A percentile compares a stretch with the other conserved stretches of the same genome.
These are phyloP conservation scores for Falco berigora DNA, from an alignment of 2,797 vertebrate genomes.

Conservation along the genomic window DNA sequence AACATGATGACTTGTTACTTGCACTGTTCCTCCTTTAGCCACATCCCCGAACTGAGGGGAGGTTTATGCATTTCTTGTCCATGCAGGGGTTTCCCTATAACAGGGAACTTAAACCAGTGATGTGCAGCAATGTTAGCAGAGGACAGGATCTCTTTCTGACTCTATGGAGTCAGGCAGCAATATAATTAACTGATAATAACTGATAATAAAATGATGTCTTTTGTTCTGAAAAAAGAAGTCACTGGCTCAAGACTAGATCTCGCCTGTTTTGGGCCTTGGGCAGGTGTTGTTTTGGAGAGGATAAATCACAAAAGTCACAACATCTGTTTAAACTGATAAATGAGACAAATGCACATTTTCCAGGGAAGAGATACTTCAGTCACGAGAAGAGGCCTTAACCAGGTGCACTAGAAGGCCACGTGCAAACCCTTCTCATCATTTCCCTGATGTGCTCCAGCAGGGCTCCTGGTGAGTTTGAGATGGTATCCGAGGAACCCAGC, in stretches of 20 bases:
- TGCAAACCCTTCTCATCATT: not conserved
- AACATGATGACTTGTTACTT: not conserved
- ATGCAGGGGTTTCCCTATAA: not conserved
- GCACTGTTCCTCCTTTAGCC: not conserved
- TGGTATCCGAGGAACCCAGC: not conserved
- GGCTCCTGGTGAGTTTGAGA: not conserved
- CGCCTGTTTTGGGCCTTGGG: not conserved
- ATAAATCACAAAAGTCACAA: not conserved
- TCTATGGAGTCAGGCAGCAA: not conserved
- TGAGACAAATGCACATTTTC: not conserved
- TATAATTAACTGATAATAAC: not conserved
- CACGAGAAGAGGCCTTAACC: not conserved
- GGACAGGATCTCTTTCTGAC: not conserved
- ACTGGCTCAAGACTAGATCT: not conserved
- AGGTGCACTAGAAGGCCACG: not conserved
- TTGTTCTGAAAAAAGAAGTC: not conserved
- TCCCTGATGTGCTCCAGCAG: not conserved
- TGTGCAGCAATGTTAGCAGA: not conserved
- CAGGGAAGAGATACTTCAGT: not conserved
- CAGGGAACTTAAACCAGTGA: not conserved
- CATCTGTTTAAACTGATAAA: not conserved
- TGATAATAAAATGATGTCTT: not conserved
- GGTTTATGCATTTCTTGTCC: not conserved
- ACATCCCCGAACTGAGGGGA: not conserved
- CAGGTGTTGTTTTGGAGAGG: not conserved